phyloP scores from a whole-genome alignment of 2,888 invertebrate species.

The Monochamus alternatus region DNA sequence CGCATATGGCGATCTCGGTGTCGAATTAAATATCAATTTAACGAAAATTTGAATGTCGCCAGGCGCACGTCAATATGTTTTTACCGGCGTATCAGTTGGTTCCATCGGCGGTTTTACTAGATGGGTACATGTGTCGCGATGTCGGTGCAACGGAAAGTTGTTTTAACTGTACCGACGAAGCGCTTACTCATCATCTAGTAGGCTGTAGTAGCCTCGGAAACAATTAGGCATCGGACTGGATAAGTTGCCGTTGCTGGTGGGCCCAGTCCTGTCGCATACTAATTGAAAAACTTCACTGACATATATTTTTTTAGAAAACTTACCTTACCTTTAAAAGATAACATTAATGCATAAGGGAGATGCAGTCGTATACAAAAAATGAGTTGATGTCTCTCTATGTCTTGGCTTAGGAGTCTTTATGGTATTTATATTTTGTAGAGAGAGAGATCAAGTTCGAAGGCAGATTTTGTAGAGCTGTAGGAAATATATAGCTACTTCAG shows the following conservation, averaged over 20 bases:
- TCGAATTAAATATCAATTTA: background rate
- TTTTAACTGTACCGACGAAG: background rate
- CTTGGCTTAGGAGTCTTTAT: too few relatives aligned
- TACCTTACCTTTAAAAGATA: too few relatives aligned
- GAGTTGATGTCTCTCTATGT: too few relatives aligned
- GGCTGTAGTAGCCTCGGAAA: background rate
- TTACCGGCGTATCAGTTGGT: background rate
- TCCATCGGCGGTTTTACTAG: background rate
- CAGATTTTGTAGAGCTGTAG: too few relatives aligned
- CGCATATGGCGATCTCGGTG: background rate
- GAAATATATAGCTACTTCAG: too few relatives aligned
- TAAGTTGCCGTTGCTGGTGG: background rate
- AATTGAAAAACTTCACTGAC: too few relatives aligned
- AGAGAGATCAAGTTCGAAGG: too few relatives aligned
- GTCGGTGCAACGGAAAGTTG: background rate
- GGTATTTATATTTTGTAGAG: too few relatives aligned
- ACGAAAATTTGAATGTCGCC: background rate
- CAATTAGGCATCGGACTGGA: background rate
- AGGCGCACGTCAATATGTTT: background rate
- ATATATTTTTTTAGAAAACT: too few relatives aligned
- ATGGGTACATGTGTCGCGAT: background rate
- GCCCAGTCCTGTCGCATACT: too few relatives aligned
- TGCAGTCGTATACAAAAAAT: too few relatives aligned
- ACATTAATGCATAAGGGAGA: too few relatives aligned
- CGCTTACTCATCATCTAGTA: background rate